Evolutionary conservation across 2,113 vertebrate genomes (phyloP).

Genomic region (Colinus virginianus): DNA sequence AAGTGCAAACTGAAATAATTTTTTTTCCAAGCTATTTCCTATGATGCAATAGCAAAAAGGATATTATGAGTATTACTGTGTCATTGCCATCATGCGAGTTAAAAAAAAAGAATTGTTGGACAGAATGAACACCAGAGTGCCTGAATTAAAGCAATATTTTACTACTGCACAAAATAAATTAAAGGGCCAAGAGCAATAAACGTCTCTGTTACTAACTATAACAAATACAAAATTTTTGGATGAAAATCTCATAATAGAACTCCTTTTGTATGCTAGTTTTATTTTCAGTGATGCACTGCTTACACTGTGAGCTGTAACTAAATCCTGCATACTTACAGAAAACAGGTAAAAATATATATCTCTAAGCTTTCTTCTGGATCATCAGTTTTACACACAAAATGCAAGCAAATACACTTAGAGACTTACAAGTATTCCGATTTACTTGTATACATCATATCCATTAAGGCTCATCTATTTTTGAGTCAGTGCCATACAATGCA

Average conservation of each 20-base stretch:
- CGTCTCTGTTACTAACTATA: background rate
- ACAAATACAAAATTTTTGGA: background rate
- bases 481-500: background rate
- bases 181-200: background rate
- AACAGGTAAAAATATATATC: background rate
- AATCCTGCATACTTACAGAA: background rate
- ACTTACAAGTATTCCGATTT: background rate
- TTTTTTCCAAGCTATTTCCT: background rate
- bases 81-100: background rate
- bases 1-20: background rate
- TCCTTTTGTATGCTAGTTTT: slow-evolving; percentile 19
- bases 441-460: background rate
- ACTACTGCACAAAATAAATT: background rate
- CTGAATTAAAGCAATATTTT: background rate
- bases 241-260: background rate
- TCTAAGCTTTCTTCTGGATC: slow-evolving; percentile 9
- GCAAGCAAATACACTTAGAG: slow-evolving; percentile 17
- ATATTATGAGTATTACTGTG: background rate
- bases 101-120: background rate
- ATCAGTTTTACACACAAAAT: slow-evolving; percentile 18
- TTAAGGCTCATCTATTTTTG: background rate
- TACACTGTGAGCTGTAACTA: slow-evolving; percentile 29
- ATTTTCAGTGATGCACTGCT: slow-evolving; percentile 26
- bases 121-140: background rate
- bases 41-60: background rate